Percentiles rank a stretch among this genome's conserved stretches.
These are phyloP conservation scores for Gnathochromis pfefferi DNA, from an alignment of 2,113 vertebrate genomes.

Conservation along the genomic window DNA sequence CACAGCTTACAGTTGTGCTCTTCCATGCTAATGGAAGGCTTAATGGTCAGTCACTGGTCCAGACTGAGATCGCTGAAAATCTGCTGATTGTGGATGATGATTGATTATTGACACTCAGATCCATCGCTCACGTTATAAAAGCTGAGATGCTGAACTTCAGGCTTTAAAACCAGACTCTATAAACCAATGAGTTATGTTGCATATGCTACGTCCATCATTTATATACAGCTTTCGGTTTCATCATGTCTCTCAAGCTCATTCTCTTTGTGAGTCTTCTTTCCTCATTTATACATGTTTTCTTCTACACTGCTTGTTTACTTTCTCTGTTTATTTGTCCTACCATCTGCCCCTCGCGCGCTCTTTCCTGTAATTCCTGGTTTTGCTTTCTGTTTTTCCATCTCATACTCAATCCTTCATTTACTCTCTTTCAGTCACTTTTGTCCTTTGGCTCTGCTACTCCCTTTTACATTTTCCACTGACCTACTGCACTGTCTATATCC, in stretches of 20 bases:
- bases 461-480: not conserved
- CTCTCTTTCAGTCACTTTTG: not conserved
- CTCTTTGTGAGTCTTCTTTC: not conserved
- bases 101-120: not conserved
- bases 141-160: not conserved
- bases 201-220: not conserved
- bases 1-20: not conserved
- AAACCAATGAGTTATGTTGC: not conserved
- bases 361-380: not conserved
- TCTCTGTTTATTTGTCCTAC: not conserved
- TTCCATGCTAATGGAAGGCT: not conserved
- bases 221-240: not conserved
- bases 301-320: not conserved
- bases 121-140: rapidly evolving
- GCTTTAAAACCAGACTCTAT: not conserved
- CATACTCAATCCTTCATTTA: not conserved
- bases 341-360: rapidly evolving
- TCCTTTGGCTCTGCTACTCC: not conserved
- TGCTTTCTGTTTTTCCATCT: not conserved
- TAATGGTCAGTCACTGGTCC: not conserved
- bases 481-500: not conserved
- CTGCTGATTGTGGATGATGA: not conserved
- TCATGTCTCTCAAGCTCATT: not conserved
- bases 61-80: not conserved
- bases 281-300: not conserved